Evolutionary conservation across 2,797 vertebrate species (phyloP).

Genomic region (Lutjanus campechanus): DNA sequence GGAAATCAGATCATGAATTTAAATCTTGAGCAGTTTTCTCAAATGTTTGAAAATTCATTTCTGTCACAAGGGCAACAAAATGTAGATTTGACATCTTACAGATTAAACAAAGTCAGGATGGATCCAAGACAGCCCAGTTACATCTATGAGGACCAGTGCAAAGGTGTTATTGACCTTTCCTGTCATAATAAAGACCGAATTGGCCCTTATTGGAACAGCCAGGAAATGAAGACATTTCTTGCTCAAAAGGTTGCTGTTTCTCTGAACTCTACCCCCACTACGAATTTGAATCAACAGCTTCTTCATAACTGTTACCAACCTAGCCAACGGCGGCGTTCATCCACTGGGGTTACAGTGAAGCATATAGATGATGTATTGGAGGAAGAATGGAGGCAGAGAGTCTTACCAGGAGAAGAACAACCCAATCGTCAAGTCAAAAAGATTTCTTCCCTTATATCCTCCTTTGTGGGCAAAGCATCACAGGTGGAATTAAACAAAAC

Average conservation of each 20-base stretch:
- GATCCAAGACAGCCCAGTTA: slow-evolving; percentile 79
- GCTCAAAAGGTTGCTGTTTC: slow-evolving; percentile 86
- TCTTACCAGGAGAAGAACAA: slow-evolving; percentile 81
- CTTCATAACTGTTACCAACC: slow-evolving; percentile 86
- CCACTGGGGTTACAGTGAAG: slow-evolving; percentile 81
- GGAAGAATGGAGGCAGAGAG: slow-evolving; percentile 86
- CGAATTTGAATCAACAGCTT: slow-evolving; percentile 74
- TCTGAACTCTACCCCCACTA: slow-evolving; percentile 70
- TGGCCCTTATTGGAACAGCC: slow-evolving; percentile 77
- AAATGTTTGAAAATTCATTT: slow-evolving; percentile 93
- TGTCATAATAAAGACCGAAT: slow-evolving; percentile 66
- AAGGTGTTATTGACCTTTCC: slow-evolving; percentile 89
- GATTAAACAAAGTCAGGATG: slow-evolving; percentile 91
- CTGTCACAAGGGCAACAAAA: slow-evolving; percentile 86
- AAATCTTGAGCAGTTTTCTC: slow-evolving; percentile 92
- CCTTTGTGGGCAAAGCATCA: slow-evolving; percentile 87
- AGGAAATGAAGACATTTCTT: slow-evolving; percentile 82
- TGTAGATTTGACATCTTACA: slow-evolving; percentile 90
- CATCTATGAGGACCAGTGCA: slow-evolving; percentile 78
- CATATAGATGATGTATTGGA: slow-evolving; percentile 85
- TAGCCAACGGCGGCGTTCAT: slow-evolving; percentile 78
- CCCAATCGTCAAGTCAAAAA: slow-evolving; percentile 86
- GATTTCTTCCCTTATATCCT: slow-evolving; percentile 89
- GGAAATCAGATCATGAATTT: slow-evolving; percentile 92
- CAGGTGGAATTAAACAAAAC: slow-evolving; percentile 77